phyloP scores from a whole-genome alignment of 2,888 invertebrate genomes.

The Drosophila putrida region DNA sequence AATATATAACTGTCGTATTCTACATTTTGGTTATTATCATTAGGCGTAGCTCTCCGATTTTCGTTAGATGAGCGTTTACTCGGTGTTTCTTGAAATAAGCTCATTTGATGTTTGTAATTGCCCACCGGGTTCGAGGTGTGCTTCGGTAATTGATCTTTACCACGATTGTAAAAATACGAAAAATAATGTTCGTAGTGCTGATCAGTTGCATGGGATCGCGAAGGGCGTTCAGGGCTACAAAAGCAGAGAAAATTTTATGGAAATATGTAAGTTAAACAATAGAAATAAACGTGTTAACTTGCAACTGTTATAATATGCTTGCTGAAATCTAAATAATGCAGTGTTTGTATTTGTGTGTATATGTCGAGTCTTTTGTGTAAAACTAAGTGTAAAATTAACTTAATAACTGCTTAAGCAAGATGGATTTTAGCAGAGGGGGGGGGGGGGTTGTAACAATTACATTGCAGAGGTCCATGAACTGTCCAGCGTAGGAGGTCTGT shows the following conservation, averaged over 20 bases:
- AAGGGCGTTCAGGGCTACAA: conserved; percentile 51
- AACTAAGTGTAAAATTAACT: neutral
- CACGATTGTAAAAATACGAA: conserved; percentile 79
- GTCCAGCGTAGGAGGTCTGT: conserved; percentile 45
- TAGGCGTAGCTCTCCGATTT: conserved; percentile 28
- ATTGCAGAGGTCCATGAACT: conserved; percentile 64
- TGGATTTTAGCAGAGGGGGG: conserved; percentile 10
- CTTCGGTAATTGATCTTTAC: conserved; percentile 52
- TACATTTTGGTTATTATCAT: conserved; percentile 46
- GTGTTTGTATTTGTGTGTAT: neutral
- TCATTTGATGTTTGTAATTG: conserved; percentile 68
- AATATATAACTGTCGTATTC: conserved; percentile 60
- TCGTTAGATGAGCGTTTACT: conserved; percentile 46
- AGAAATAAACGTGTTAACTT: neutral
- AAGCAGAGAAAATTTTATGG: neutral
- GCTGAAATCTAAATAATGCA: neutral
- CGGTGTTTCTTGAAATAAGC: conserved; percentile 56
- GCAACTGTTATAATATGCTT: neutral
- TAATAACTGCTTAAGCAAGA: conserved; percentile 22
- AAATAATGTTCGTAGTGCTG: conserved; percentile 80
- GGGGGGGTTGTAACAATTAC: conserved; percentile 51
- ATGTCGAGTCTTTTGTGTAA: neutral
- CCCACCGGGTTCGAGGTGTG: conserved; percentile 22
- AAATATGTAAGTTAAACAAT: neutral
- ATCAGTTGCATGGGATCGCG: conserved; percentile 55